Evolutionary conservation across 2,113 vertebrate species (phyloP).

Genomic region (Cromileptes altivelis): DNA sequence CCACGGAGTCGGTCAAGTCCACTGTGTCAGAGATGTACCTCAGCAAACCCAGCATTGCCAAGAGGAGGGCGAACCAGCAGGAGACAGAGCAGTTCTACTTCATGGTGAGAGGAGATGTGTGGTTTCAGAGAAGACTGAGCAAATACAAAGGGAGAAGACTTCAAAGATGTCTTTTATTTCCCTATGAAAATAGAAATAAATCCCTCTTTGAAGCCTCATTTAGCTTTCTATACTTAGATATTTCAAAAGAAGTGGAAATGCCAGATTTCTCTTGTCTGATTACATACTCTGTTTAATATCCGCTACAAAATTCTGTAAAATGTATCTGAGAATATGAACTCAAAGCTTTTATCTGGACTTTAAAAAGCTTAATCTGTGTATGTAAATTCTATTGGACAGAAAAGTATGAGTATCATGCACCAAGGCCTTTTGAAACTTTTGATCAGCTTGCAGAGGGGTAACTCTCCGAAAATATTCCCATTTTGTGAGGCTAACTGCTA

Average conservation of each 20-base stretch:
- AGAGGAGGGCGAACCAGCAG: conserved; percentile 97
- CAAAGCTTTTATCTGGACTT: not conserved
- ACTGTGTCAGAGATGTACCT: conserved; percentile 97
- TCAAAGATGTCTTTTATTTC: not conserved
- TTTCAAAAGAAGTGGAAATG: conserved; percentile 12
- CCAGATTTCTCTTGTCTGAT: not conserved
- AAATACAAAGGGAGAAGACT: not conserved
- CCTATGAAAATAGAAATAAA: conserved; percentile 6
- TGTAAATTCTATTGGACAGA: not conserved
- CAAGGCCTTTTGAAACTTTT: conserved; percentile 6
- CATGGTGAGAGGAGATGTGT: conserved; percentile 86
- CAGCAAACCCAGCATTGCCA: conserved; percentile 98
- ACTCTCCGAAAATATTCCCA: conserved; percentile 16
- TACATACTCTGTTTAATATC: not conserved
- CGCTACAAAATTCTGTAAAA: not conserved
- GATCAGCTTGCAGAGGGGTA: conserved; percentile 21
- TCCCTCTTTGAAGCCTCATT: not conserved
- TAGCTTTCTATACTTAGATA: not conserved
- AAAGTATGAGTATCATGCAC: not conserved
- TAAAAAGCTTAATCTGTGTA: conserved; percentile 9
- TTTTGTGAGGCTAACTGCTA: conserved; percentile 31
- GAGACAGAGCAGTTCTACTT: conserved; percentile 99
- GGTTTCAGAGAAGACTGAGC: not conserved
- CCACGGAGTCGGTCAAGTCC: conserved; percentile 97
- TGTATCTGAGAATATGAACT: not conserved